Evolutionary conservation across 2,888 invertebrate genomes (phyloP), one percentile per base, ranked within the genome.

Genomic region (Tipula unca): DNA sequence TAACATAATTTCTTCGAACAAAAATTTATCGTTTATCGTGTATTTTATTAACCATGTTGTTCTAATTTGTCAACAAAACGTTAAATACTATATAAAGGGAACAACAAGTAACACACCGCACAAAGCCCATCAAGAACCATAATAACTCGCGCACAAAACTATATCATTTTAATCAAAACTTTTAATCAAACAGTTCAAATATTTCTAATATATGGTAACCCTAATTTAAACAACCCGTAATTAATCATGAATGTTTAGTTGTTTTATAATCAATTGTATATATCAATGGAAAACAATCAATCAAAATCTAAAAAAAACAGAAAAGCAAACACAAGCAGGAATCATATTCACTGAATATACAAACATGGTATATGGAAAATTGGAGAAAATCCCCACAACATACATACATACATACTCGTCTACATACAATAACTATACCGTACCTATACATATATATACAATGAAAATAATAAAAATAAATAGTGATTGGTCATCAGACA

Each of bases 401-500:
- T 17, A 17, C 17, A 48, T n/a, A 14, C 3, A 48, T 6, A 17
- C 17, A 48, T n/a, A 1, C 69, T 2, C 20, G 10, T 25, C n/a
- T n/a, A 5, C 17, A 48, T 48, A 39, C 10, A 10, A 39, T 39
- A 39, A 13, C 32, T 32, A n/a, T n/a, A 13, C 39, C 39, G 48
- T 48, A 48, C 8, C 5, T 39, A 35, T 39, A 39, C 8, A 39
- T 39, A 13, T 1, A 48, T 20, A 17, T 8, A 25, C 25, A n/a
- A 69, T 1, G 69, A 69, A 20, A 69, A 69, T 69, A 69, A 69
- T 69, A 69, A 69, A 69, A 69, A 69, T 69, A 69, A 69, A 69
- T 69, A 69, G 69, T 69, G 69, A 69, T 69, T 69, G 69, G 69
- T 69, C 69, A 69, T 69, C 69, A 69, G 69, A 69, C 69, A 69